Evolutionary conservation across 2,113 vertebrate species (phyloP).

Genomic region (Myocastor coypus): DNA sequence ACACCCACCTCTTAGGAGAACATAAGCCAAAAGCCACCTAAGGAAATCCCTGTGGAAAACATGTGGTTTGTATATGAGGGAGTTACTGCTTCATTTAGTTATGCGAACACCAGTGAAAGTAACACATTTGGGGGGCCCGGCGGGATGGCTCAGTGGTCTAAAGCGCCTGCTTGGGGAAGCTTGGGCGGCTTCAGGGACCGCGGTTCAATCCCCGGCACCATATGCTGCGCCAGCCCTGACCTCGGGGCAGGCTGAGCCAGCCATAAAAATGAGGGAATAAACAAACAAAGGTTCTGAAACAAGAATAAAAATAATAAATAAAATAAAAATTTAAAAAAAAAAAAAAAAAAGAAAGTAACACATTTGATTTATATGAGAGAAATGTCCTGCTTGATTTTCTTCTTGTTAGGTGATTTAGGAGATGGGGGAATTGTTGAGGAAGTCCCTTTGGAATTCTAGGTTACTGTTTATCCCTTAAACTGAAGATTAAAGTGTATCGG

Average conservation of each 20-base stretch:
- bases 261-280: too few species aligned
- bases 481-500: neutral
- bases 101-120: neutral
- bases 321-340: too few species aligned
- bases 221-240: too few species aligned
- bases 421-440: neutral
- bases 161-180: too few species aligned
- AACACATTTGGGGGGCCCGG: neutral
- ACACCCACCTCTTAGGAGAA: neutral
- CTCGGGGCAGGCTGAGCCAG: too few species aligned
- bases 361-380: neutral
- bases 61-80: neutral
- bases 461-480: neutral
- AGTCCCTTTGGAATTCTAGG: neutral
- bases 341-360: slow-evolving; percentile 15
- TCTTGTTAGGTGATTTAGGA: neutral
- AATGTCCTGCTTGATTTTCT: slow-evolving; percentile 5
- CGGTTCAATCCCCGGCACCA: too few species aligned
- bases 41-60: neutral
- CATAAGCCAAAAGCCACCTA: neutral
- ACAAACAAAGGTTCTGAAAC: too few species aligned
- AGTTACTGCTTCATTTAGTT: neutral
- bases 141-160: too few species aligned
- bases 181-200: too few species aligned
- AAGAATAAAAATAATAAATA: too few species aligned